A percentile compares a stretch with the other conserved stretches of the same genome.
Evolutionary conservation across 1,140 invertebrate genomes (phyloP).

Genomic region (Calephelis virginiensis): DNA sequence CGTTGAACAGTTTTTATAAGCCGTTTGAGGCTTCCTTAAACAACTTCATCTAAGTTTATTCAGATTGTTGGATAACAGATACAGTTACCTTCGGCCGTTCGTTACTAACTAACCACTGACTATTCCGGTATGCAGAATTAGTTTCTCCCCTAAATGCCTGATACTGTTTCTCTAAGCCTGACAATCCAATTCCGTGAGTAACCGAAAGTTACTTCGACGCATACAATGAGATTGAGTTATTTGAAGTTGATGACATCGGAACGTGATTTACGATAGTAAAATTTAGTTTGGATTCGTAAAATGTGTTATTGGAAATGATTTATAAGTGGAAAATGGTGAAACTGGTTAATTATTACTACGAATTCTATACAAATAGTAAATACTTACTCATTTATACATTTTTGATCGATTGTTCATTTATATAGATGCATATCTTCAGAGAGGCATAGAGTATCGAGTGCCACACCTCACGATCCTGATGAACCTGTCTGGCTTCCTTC

Average conservation of each 20-base stretch:
- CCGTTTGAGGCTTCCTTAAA: not conserved
- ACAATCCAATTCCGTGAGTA: constrained; percentile 1
- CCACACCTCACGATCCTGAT: too few species aligned
- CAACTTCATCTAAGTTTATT: not conserved
- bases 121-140: constrained; percentile 13
- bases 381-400: too few species aligned
- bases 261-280: too few species aligned
- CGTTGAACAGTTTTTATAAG: not conserved
- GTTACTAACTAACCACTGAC: constrained; percentile 2
- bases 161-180: not conserved
- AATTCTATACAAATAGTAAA: too few species aligned
- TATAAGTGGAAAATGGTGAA: too few species aligned
- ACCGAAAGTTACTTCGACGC: constrained; percentile 1
- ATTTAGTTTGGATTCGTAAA: too few species aligned
- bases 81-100: constrained; percentile 6
- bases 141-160: constrained; percentile 14
- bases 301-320: too few species aligned
- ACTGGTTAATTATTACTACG: too few species aligned
- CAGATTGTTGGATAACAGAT: not conserved
- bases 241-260: not conserved
- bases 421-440: too few species aligned
- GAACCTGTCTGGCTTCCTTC: too few species aligned
- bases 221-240: not conserved
- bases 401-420: too few species aligned
- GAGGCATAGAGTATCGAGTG: too few species aligned